Conservation (phyloP, 2,113 vertebrate genomes). For the Cyrtonyx montezumae region DNA sequence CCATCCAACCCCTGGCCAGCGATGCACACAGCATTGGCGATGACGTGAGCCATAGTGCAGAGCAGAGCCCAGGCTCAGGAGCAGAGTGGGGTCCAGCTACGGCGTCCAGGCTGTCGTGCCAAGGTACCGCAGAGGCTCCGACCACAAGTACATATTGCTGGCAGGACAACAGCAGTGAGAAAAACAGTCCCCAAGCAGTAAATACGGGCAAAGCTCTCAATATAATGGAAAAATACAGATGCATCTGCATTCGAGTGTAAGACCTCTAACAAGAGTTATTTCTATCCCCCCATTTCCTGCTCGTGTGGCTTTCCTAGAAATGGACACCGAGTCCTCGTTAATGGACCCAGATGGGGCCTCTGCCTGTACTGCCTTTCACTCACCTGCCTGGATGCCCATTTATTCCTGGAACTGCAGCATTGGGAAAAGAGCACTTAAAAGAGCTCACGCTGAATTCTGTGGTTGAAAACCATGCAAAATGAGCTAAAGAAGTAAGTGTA, state of each 20-base stretch:
- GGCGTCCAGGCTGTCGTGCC: neutral
- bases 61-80: neutral
- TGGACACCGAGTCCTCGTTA: neutral
- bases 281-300: constrained; percentile 36
- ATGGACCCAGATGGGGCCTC: neutral
- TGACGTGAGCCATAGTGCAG: neutral
- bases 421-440: neutral
- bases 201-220: constrained; percentile 14
- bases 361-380: constrained; percentile 21
- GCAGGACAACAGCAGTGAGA: constrained; percentile 44
- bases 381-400: constrained; percentile 36
- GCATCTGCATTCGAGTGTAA: neutral
- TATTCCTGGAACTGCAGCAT: constrained; percentile 23
- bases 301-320: constrained; percentile 37
- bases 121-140: neutral
- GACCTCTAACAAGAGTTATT: neutral
- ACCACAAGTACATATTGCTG: neutral
- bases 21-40: fast-evolving
- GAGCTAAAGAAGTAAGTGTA: neutral
- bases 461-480: neutral
- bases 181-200: constrained; percentile 59
- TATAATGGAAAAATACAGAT: constrained; percentile 50
- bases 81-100: neutral
- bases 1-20: neutral
- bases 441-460: neutral